phyloP scores from a whole-genome alignment of 30 jellyfish, hydroid and myxozoan species.

The Hydra vulgaris region DNA sequence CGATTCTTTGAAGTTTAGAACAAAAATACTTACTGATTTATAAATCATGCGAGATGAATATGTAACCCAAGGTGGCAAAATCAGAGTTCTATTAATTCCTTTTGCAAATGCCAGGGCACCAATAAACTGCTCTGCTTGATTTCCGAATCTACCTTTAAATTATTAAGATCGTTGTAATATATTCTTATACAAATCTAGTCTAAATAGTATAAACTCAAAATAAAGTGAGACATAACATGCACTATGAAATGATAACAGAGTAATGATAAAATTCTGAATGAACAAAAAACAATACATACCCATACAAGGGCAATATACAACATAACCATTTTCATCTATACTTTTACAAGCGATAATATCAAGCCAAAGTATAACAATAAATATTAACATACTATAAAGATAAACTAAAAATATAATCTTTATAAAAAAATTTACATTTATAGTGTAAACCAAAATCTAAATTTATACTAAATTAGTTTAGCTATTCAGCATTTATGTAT shows the following conservation, averaged over 20 bases:
- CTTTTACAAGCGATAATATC: neutral
- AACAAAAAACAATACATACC: constrained; percentile 34
- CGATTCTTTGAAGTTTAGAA: no score
- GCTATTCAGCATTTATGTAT: no score
- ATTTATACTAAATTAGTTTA: no score
- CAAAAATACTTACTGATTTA: constrained; percentile 42
- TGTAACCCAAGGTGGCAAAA: constrained; percentile 77
- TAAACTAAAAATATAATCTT: neutral
- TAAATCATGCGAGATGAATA: constrained; percentile 49
- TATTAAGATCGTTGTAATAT: no score
- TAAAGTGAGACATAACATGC: neutral
- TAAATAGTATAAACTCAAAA: no score
- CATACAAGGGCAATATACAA: constrained; percentile 75
- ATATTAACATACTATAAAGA: neutral
- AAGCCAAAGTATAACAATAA: neutral
- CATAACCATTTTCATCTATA: constrained; percentile 50
- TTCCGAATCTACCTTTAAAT: constrained; percentile 85
- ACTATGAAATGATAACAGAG: neutral
- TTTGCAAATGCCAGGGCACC: constrained; percentile 88
- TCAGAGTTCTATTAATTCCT: constrained; percentile 71
- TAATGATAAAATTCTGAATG: neutral
- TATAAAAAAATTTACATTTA: no score
- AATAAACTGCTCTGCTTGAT: constrained; percentile 87
- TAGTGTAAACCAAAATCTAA: no score
- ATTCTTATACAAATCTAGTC: no score